Percentiles rank a stretch among this genome's conserved stretches.
phyloP scores from a whole-genome alignment of 2,113 vertebrate genomes.

The Apus apus region DNA sequence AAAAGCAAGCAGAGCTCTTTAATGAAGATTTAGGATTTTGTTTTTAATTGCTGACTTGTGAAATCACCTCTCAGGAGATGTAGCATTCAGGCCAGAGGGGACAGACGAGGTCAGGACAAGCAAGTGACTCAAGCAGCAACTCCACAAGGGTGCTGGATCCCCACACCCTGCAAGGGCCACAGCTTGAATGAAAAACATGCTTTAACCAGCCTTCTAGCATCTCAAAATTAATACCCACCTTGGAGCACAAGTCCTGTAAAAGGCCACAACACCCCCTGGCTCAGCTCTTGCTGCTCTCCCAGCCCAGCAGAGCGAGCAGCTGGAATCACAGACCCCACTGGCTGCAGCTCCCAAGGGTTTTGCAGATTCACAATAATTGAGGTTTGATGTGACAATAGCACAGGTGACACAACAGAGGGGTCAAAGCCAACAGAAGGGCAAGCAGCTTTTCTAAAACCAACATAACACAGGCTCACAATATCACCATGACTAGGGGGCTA shows the following conservation, averaged over 20 bases:
- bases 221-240: neutral
- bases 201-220: neutral
- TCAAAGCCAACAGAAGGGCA: neutral
- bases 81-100: rapidly evolving
- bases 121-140: neutral
- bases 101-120: neutral
- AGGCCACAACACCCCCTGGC: neutral
- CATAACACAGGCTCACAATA: rapidly evolving
- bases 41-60: neutral
- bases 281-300: neutral
- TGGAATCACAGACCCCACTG: neutral
- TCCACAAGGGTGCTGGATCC: neutral
- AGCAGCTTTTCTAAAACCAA: neutral
- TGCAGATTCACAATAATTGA: neutral
- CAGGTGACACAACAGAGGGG: neutral
- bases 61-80: neutral
- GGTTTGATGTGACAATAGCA: neutral
- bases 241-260: neutral
- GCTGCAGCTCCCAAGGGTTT: neutral
- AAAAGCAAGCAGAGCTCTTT: neutral
- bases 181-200: neutral
- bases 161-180: neutral
- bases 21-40: neutral
- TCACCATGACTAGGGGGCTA: neutral
- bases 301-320: neutral